Evolutionary conservation across 2,888 invertebrate species (phyloP).

Genomic region (Nycteola revayana): DNA sequence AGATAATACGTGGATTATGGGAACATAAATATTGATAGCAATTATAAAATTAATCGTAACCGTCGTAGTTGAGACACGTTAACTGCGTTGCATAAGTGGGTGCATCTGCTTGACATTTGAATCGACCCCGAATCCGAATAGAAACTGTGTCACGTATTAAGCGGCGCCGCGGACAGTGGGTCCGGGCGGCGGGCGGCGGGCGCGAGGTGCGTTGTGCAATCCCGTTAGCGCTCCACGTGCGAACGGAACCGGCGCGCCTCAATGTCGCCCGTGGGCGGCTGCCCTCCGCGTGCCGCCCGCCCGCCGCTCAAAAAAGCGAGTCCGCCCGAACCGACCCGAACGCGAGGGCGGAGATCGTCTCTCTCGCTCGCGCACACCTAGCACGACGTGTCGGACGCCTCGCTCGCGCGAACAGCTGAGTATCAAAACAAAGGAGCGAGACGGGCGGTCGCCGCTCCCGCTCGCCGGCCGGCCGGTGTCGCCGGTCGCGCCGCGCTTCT

Average conservation of each 20-base stretch:
- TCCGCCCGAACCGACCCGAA: conserved; percentile 46
- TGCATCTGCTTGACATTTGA: conserved; percentile 82
- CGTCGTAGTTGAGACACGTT: conserved; percentile 49
- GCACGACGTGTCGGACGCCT: conserved; percentile 42
- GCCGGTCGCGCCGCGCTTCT: conserved; percentile 50
- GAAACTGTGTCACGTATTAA: conserved; percentile 79
- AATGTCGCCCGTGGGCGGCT: conserved; percentile 76
- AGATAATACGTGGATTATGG: conserved; percentile 4
- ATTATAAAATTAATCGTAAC: conserved; percentile 49
- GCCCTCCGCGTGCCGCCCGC: conserved; percentile 46
- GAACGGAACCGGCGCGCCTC: conserved; percentile 72
- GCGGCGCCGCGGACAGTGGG: conserved; percentile 55
- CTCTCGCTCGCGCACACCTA: conserved; percentile 51
- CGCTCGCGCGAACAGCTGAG: conserved; percentile 76
- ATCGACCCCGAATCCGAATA: conserved; percentile 82
- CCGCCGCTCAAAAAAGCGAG: conserved; percentile 64
- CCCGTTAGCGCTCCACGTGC: conserved; percentile 78
- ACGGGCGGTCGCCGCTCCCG: conserved; percentile 76
- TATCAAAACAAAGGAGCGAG: conserved; percentile 82
- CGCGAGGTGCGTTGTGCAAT: conserved; percentile 73
- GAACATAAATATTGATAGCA: conserved; percentile 22
- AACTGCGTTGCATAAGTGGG: conserved; percentile 74
- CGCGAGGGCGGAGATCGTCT: conserved; percentile 41
- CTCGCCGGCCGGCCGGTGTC: conserved; percentile 81
- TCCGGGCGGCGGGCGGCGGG: conserved; percentile 42